A percentile compares a stretch with the other conserved stretches of the same genome.
These are phyloP conservation scores for Limenitis camilla DNA, from an alignment of 2,888 invertebrate genomes.

Conservation along the genomic window DNA sequence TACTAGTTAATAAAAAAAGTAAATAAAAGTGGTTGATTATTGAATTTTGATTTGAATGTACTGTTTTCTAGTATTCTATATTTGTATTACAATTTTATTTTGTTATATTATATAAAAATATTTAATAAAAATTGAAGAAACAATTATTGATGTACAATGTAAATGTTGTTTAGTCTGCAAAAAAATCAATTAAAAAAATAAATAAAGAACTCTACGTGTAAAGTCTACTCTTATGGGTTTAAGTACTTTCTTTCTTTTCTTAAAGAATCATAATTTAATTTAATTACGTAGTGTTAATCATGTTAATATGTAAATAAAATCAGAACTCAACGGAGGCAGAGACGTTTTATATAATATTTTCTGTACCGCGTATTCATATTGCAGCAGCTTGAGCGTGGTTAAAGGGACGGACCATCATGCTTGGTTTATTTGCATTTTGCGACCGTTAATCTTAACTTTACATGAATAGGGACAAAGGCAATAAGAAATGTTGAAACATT, in stretches of 20 bases:
- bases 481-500: not conserved
- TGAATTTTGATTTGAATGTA: no score
- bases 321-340: not conserved
- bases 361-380: not conserved
- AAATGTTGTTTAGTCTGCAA: no score
- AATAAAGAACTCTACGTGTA: no score
- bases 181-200: no score
- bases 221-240: not conserved
- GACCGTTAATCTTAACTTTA: constrained; percentile 14
- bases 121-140: no score
- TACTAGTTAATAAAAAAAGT: no score
- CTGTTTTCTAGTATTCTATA: no score
- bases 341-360: not conserved
- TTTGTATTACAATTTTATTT: no score
- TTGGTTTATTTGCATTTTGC: constrained; percentile 17
- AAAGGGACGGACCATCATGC: not conserved
- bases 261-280: not conserved
- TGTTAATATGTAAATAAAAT: not conserved
- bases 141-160: no score
- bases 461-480: constrained; percentile 1
- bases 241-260: no score
- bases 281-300: not conserved
- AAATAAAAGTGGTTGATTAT: no score
- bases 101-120: no score
- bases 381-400: constrained; percentile 2